phyloP scores from a whole-genome alignment of 2,888 invertebrate species.

The Sclerodermus sp. region DNA sequence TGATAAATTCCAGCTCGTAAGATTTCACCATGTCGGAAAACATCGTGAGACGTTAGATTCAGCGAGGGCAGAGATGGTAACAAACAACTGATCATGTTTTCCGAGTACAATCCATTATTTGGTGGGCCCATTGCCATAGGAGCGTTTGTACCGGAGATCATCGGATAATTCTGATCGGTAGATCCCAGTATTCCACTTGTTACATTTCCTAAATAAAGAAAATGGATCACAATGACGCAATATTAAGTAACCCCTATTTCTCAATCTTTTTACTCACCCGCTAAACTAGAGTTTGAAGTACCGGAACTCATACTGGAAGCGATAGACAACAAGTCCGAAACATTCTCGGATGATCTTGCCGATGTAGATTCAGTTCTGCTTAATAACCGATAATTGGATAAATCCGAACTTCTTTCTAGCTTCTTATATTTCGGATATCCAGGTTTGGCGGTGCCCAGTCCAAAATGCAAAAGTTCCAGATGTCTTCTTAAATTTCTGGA shows the following conservation, averaged over 20 bases:
- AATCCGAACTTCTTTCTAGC: constrained; percentile 27
- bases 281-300: constrained; percentile 35
- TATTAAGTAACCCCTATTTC: too few relatives aligned
- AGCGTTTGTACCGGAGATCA: too few relatives aligned
- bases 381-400: constrained; percentile 24
- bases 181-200: constrained; percentile 29
- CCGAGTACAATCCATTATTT: constrained; percentile 40
- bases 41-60: constrained; percentile 39
- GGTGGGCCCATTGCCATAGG: constrained; percentile 30
- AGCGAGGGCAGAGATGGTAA: constrained; percentile 41
- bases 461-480: constrained; percentile 56
- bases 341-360: constrained; percentile 30
- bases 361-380: constrained; percentile 26
- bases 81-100: constrained; percentile 45
- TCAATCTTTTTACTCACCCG: constrained; percentile 30
- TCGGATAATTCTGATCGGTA: constrained; percentile 26
- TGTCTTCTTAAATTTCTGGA: constrained; percentile 64
- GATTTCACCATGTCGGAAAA: constrained; percentile 46
- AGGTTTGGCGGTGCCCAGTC: constrained; percentile 39
- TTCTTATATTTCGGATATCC: constrained; percentile 31
- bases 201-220: constrained; percentile 31
- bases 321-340: constrained; percentile 34
- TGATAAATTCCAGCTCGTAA: constrained; percentile 45
- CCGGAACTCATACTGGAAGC: constrained; percentile 33
- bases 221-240: too few relatives aligned